Base-by-base conservation (phyloP, 2,113 vertebrate species). In the Mustela nigripes region DNA sequence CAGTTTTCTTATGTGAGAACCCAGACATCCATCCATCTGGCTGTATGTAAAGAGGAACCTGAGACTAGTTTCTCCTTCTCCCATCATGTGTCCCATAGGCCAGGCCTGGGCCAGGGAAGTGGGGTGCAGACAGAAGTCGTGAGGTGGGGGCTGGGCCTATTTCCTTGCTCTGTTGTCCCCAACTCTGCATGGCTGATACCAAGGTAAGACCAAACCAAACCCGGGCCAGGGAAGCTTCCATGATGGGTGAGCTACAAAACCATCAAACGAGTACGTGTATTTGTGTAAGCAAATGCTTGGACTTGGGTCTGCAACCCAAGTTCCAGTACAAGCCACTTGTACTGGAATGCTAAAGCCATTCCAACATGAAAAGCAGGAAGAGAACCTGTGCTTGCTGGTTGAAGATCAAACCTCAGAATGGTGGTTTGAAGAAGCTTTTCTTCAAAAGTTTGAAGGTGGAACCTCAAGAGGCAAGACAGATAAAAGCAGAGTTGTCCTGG, bases 311-410 rank as follows among this genome's bases (percentile, higher is more conserved):
- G 33, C 11, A 83, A 92, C 74, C 83, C 90, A 74, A 74, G 94
- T 78, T 81, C 85, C 76, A 71, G 60, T 24, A 89, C 45, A 71
- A 91, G 56, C 62, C 26, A 14, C 85, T 84, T 26, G 56, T n/a
- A 79, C 2, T 39, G 58, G 67, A 86, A 95, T n/a, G 58, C 80
- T 62, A 18, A 65, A 73, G 79, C 63, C 85, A 60, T 88, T 95
- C 96, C 96, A 88, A 94, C n/a, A 10, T 53, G 33, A 76, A 91
- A 92, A 98, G 69, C 94, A 69, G 95, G 87, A 92, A 50, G 45
- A 73, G 87, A 96, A 65, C 69, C 63, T 81, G 78, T 81, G 92
- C 91, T 97, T 97, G 97, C 97, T 98, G 98, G 97, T 98, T 95
- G 92, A 92, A 87, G 84, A 79, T 89, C 96, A 97, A 96, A 97